Evolutionary conservation across 2,888 invertebrate genomes (phyloP).

Genomic region (Drosophila kuntzei): DNA sequence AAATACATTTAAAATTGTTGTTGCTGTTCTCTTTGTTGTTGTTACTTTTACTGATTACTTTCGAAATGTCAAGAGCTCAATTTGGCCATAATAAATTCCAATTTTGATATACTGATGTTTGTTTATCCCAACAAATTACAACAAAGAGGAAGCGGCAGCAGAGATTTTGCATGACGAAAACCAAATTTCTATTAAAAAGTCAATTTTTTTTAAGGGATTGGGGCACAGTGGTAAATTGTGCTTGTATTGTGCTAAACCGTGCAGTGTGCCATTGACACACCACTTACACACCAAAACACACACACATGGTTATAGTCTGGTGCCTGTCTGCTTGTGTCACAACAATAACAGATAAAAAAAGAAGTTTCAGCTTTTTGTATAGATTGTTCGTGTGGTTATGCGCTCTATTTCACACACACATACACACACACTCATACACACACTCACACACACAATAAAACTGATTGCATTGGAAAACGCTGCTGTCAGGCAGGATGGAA

Average conservation of each 20-base stretch:
- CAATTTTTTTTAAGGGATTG: constrained; percentile 32
- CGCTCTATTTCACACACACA: constrained; percentile 58
- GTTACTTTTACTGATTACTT: constrained; percentile 19
- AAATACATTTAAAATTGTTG: constrained; percentile 29
- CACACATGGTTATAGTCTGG: constrained; percentile 38
- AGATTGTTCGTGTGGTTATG: constrained; percentile 68
- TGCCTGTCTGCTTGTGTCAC: constrained; percentile 42
- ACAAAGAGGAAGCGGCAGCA: constrained; percentile 17
- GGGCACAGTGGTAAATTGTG: constrained; percentile 56
- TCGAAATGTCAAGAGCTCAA: constrained; percentile 21
- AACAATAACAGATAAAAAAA: constrained; percentile 22
- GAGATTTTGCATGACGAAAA: constrained; percentile 56
- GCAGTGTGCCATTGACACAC: constrained; percentile 31
- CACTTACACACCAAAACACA: constrained; percentile 27
- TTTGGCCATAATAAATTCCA: constrained; percentile 46
- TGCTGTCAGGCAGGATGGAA: constrained; percentile 65
- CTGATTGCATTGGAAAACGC: constrained; percentile 76
- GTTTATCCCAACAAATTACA: constrained; percentile 40
- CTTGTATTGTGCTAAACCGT: constrained; percentile 59
- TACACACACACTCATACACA: constrained; percentile 22
- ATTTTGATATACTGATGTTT: constrained; percentile 61
- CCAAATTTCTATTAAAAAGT: constrained; percentile 59
- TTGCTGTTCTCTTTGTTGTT: neutral
- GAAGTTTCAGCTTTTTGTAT: constrained; percentile 35
- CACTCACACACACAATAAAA: constrained; percentile 58